These are phyloP conservation scores for Rhabdophis nuchalis DNA, from an alignment of 2,797 vertebrate genomes.

Conservation along the genomic window DNA sequence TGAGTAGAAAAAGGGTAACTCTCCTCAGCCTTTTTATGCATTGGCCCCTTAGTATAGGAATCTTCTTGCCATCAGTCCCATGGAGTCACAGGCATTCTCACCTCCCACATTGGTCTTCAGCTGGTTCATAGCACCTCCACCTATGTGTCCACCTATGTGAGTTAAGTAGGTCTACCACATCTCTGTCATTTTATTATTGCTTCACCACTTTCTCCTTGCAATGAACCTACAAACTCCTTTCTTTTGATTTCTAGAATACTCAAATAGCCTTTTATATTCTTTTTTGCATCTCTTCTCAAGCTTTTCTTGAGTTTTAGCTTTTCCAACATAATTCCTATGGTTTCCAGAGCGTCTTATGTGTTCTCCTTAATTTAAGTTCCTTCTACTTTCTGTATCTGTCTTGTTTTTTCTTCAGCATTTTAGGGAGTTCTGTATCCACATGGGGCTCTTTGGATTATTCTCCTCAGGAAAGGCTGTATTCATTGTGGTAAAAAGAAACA, in stretches of 20 bases:
- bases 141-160: too few species aligned
- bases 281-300: not conserved
- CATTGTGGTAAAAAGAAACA: not conserved
- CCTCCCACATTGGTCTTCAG: not conserved
- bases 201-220: not conserved
- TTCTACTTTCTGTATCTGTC: not conserved
- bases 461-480: not conserved
- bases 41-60: not conserved
- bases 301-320: not conserved
- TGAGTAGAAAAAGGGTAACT: not conserved
- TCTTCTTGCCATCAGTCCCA: not conserved
- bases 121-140: not conserved
- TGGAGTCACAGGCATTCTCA: not conserved
- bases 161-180: not conserved
- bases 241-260: not conserved
- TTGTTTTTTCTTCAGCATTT: not conserved
- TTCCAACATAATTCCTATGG: not conserved
- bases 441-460: not conserved
- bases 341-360: not conserved
- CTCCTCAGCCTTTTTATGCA: not conserved
- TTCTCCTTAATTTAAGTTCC: not conserved
- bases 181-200: not conserved
- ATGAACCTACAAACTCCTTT: not conserved
- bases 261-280: not conserved
- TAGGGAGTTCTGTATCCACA: not conserved